These are phyloP conservation scores for Amiota minor DNA, from an alignment of 2,888 invertebrate species.

Conservation along the genomic window DNA sequence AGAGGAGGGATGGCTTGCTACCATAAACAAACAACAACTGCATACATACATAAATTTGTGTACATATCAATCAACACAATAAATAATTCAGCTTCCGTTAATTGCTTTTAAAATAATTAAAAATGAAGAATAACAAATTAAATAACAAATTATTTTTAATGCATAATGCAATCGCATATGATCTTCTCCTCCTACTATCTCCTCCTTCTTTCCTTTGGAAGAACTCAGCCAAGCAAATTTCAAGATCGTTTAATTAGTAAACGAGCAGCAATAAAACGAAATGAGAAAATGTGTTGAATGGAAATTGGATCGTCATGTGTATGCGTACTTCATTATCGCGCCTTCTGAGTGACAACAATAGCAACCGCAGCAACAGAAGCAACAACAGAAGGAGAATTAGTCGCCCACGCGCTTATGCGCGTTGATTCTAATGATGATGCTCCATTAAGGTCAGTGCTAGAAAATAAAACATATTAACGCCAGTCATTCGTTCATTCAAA, in stretches of 20 bases:
- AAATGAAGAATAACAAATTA: too few species aligned
- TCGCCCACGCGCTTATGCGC: constrained; percentile 4
- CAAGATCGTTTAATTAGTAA: constrained; percentile 14
- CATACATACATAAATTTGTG: too few species aligned
- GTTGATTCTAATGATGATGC: constrained; percentile 21
- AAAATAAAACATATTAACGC: constrained; percentile 1
- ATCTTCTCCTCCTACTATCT: too few species aligned
- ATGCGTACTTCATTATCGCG: constrained; percentile 11
- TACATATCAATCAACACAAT: too few species aligned
- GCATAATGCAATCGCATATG: too few species aligned
- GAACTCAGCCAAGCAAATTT: neutral
- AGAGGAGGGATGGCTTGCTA: too few species aligned
- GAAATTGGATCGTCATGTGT: neutral
- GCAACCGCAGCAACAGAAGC: neutral
- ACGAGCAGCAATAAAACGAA: too few species aligned
- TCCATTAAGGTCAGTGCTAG: constrained; percentile 67
- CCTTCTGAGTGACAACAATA: constrained; percentile 5
- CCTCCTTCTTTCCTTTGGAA: neutral
- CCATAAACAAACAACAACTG: too few species aligned
- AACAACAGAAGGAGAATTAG: neutral
- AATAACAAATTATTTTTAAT: too few species aligned
- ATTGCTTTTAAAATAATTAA: neutral
- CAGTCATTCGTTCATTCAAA: neutral
- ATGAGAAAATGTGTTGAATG: neutral
- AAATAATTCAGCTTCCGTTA: neutral